Evolutionary conservation across 1,140 invertebrate genomes (phyloP).

Genomic region (Dinoponera quadriceps): DNA sequence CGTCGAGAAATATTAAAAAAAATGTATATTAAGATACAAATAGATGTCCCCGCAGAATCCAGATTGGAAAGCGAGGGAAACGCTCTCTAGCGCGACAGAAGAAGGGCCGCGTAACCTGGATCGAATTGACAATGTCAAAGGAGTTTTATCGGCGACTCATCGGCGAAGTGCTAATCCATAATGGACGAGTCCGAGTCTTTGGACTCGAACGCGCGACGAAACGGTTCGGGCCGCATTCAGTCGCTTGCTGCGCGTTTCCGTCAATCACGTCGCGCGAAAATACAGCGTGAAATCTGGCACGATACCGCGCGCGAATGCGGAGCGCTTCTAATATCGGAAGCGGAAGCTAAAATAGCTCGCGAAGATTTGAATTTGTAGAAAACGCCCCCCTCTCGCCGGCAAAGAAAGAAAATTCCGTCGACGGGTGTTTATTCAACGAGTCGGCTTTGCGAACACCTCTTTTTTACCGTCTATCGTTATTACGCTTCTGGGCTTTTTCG

Average conservation of each 20-base stretch:
- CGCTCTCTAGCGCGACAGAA: not conserved
- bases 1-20: too few relatives aligned
- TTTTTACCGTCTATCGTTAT: too few relatives aligned
- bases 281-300: constrained; percentile 31
- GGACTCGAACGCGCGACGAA: not conserved
- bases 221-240: constrained; percentile 10
- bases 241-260: constrained; percentile 7
- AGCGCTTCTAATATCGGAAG: not conserved
- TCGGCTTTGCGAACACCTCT: too few relatives aligned
- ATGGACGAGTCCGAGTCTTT: constrained; percentile 52
- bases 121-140: constrained; percentile 38
- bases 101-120: not conserved
- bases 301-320: not conserved
- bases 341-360: constrained; percentile 9
- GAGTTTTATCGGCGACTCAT: constrained; percentile 46
- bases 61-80: not conserved
- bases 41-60: not conserved
- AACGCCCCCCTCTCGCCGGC: not conserved
- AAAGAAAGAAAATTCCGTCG: too few relatives aligned
- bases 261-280: constrained; percentile 15
- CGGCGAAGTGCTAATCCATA: constrained; percentile 64
- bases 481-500: too few relatives aligned
- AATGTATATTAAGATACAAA: too few relatives aligned
- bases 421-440: too few relatives aligned
- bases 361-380: not conserved